Base-by-base conservation (phyloP, 2,888 invertebrate species). In the Euplagia quadripunctaria region DNA sequence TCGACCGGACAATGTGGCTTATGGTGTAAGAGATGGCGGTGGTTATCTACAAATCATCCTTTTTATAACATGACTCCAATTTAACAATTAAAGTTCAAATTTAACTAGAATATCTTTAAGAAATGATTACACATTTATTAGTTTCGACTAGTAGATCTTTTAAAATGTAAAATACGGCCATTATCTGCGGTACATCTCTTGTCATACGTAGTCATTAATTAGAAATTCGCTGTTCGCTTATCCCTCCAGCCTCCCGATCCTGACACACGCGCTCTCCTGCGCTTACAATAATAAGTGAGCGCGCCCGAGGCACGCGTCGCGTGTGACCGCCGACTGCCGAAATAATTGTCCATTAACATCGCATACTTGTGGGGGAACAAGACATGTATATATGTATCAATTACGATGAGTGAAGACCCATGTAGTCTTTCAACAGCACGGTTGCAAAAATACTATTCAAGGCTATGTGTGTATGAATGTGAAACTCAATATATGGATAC, bases 331-430 rank as follows among this genome's bases (percentile, higher is more conserved):
- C 93, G 91, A 88, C 94, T 91, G 94, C 92, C 94, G 92, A 94
- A 94, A 95, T 95, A 94, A 95, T 95, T 94, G 94, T 94, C 94
- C 95, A 95, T 95, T 94, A 94, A 89, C 89, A 91, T 90, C 87
- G 85, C 88, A 84, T 83, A 81, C 79, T 83, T 83, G 84, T 84
- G 84, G 83, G 84, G 84, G 84, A 83, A 79, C 77, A 77, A 79
- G 80, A 82, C 79, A 78, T 75, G 78, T 79, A 82, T 81, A 78
- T 80, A 80, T 76, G 82, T 82, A 84, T 84, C 81, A 83, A 85
- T 81, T 84, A 84, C 78, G 64, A 46, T 14, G 41, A 71, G 61
- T 71, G 46, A 75, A 69, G 68, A 69, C 55, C 75, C 63, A 64
- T 63, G 67, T 51, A 67, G 61, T 51, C 51, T 70, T 67, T 51